A percentile compares a stretch with the other conserved stretches of the same genome.
Evolutionary conservation across 2,888 invertebrate species (phyloP).

Genomic region (Nemotelus pantherinus): DNA sequence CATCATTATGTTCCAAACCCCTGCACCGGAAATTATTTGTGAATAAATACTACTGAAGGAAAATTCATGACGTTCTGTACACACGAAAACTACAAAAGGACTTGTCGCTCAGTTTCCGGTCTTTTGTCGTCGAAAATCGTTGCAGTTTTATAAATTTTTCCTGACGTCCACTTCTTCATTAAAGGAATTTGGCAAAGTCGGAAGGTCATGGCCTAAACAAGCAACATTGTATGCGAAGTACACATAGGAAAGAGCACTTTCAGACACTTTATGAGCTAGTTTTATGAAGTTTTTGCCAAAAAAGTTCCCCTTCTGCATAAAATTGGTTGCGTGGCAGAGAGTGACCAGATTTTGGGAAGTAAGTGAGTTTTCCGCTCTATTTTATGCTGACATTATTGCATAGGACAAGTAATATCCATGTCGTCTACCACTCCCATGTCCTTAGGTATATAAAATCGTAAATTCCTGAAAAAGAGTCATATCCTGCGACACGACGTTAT

Average conservation of each 20-base stretch:
- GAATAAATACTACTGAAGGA: constrained; percentile 44
- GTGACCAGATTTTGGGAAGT: background rate
- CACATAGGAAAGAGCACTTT: background rate
- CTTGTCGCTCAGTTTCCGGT: constrained; percentile 15
- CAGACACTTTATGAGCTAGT: background rate
- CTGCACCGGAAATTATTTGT: constrained; percentile 43
- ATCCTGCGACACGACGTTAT: constrained; percentile 30
- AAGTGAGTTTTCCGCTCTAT: constrained; percentile 20
- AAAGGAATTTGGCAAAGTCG: too few relatives aligned
- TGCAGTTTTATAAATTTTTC: constrained; percentile 44
- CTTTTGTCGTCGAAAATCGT: constrained; percentile 33
- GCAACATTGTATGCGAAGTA: too few relatives aligned
- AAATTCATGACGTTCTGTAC: constrained; percentile 17
- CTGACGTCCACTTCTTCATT: too few relatives aligned
- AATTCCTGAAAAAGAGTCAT: constrained; percentile 33
- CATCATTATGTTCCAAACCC: background rate
- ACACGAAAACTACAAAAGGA: constrained; percentile 6
- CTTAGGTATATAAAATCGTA: constrained; percentile 35
- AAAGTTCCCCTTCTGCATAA: too few relatives aligned
- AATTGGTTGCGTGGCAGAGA: too few relatives aligned
- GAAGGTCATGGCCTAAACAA: too few relatives aligned
- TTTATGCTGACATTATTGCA: constrained; percentile 28
- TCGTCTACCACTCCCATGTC: background rate
- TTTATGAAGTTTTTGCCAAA: background rate
- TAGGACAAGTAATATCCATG: background rate